Evolutionary conservation across 2,888 invertebrate genomes (phyloP).

Genomic region (Lasiommata megera): DNA sequence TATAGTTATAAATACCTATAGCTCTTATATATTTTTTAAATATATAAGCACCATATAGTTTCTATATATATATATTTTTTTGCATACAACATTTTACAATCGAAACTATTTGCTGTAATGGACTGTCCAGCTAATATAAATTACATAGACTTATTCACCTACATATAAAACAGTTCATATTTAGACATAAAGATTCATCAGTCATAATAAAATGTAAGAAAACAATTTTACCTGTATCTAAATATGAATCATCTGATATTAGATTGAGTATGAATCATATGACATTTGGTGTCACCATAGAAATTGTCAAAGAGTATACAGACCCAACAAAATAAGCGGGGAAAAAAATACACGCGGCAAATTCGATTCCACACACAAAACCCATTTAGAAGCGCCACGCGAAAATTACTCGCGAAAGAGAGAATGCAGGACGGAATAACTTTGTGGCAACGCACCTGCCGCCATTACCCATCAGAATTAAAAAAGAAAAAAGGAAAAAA

Average conservation of each 20-base stretch:
- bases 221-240: background rate
- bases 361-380: conserved; percentile 53
- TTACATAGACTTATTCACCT: background rate
- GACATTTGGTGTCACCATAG: background rate
- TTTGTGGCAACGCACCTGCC: conserved; percentile 64
- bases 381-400: conserved; percentile 53
- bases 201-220: background rate
- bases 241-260: background rate
- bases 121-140: no score
- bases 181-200: background rate
- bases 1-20: no score
- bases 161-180: background rate
- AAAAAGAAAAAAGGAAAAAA: conserved; percentile 59
- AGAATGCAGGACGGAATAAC: conserved; percentile 54
- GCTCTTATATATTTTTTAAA: no score
- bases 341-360: conserved; percentile 39
- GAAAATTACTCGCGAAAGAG: conserved; percentile 57
- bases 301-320: conserved; percentile 3
- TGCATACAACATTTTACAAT: no score
- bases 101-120: no score
- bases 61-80: no score
- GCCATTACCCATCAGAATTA: conserved; percentile 58
- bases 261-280: background rate
- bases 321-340: conserved; percentile 7
- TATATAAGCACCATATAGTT: no score